Evolutionary conservation across 2,113 vertebrate genomes (phyloP).

Genomic region (Merops nubicus): DNA sequence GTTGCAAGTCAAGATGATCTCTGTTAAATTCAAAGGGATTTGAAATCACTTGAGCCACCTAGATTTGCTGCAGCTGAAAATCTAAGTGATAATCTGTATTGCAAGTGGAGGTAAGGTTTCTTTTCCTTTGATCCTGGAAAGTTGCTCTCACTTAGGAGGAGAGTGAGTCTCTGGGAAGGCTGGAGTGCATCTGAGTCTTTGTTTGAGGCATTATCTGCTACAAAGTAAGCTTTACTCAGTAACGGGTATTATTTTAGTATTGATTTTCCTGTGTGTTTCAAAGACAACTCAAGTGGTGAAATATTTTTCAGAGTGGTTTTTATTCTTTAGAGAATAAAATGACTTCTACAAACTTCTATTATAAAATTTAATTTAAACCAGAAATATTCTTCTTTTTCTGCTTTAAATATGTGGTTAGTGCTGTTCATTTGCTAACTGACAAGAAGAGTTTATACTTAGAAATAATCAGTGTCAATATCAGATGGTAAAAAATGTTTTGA

Average conservation of each 20-base stretch:
- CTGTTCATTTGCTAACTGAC: neutral
- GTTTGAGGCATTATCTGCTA: neutral
- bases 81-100: neutral
- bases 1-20: neutral
- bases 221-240: neutral
- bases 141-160: neutral
- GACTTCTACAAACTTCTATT: neutral
- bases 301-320: neutral
- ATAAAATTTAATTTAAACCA: neutral
- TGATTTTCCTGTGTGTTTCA: neutral
- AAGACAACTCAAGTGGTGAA: neutral
- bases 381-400: neutral
- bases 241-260: neutral
- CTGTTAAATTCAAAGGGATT: neutral
- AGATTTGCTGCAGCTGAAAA: neutral
- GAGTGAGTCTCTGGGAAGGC: neutral
- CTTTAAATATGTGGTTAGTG: neutral
- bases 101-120: neutral
- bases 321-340: neutral
- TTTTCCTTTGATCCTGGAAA: fast-evolving
- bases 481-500: neutral
- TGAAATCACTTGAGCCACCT: neutral
- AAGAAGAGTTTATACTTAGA: neutral
- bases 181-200: neutral
- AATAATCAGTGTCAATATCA: neutral